A percentile compares a stretch with the other conserved stretches of the same genome.
These are phyloP conservation scores for Cryptocephalus moraei DNA, from an alignment of 2,888 invertebrate genomes.

Conservation along the genomic window DNA sequence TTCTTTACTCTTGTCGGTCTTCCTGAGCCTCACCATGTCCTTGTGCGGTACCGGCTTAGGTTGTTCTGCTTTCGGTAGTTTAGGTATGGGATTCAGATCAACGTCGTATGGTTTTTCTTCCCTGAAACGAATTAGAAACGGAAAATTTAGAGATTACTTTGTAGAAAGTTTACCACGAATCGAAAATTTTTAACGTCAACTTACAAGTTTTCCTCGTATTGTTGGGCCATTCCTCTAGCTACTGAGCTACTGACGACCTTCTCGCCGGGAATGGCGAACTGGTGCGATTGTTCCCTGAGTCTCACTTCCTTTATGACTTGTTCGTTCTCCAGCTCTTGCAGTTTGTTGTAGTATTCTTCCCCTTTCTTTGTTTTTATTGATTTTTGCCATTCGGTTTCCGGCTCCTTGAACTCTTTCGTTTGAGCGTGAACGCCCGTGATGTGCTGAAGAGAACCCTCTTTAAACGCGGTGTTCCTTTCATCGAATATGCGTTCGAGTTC, in stretches of 20 bases:
- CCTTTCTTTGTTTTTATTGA: slow-evolving; percentile 68
- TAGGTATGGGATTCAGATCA: slow-evolving; percentile 29
- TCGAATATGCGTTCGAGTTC: slow-evolving; percentile 84
- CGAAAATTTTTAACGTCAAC: slow-evolving; percentile 26
- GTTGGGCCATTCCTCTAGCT: slow-evolving; percentile 80
- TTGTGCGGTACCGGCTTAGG: slow-evolving; percentile 31
- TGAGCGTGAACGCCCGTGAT: slow-evolving; percentile 45
- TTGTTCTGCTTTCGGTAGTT: slow-evolving; percentile 27
- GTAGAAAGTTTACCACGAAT: too few species aligned
- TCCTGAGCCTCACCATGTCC: slow-evolving; percentile 35
- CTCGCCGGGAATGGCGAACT: slow-evolving; percentile 77
- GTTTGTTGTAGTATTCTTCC: slow-evolving; percentile 73
- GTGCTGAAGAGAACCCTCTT: slow-evolving; percentile 43
- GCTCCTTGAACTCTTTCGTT: slow-evolving; percentile 55
- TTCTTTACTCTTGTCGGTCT: slow-evolving; percentile 45
- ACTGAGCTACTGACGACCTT: slow-evolving; percentile 64
- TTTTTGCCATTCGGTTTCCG: slow-evolving; percentile 79
- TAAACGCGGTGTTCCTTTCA: slow-evolving; percentile 62
- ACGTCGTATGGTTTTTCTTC: slow-evolving; percentile 50
- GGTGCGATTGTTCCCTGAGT: slow-evolving; percentile 66
- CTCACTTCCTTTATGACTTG: slow-evolving; percentile 75
- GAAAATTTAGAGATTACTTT: too few species aligned
- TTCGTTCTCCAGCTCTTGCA: slow-evolving; percentile 74
- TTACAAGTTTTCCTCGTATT: slow-evolving; percentile 77
- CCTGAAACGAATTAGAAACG: slow-evolving; percentile 34